Conservation (phyloP, 2,888 invertebrate genomes). For the Calliphora vomitoria region DNA sequence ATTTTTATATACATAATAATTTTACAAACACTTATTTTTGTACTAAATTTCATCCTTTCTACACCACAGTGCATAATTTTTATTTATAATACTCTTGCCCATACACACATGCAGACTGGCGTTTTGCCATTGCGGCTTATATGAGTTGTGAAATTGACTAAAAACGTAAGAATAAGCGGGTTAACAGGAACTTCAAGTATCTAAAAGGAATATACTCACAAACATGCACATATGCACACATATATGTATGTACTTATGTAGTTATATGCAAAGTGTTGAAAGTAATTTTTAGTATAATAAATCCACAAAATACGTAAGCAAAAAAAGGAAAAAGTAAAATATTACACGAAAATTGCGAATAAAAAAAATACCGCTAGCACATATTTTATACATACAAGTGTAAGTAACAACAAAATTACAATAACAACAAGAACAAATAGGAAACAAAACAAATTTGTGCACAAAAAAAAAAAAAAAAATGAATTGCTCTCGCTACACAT, state of each 20-base stretch:
- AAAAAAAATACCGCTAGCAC: constrained; percentile 21
- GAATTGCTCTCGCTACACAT: constrained; percentile 43
- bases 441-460: constrained; percentile 3
- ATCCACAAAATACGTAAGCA: constrained; percentile 65
- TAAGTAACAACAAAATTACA: constrained; percentile 46
- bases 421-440: constrained; percentile 26
- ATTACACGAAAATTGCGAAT: constrained; percentile 28
- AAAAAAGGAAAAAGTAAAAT: constrained; percentile 27
- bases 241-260: not conserved
- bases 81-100: constrained; percentile 45
- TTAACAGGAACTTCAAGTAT: constrained; percentile 67
- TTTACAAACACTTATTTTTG: no score
- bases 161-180: constrained; percentile 72
- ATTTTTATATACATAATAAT: no score
- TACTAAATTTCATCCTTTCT: no score
- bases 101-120: constrained; percentile 47
- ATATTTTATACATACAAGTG: constrained; percentile 44
- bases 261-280: constrained; percentile 69
- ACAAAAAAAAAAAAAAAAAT: no score
- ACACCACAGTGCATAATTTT: constrained; percentile 37
- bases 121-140: constrained; percentile 72
- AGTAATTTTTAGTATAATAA: constrained; percentile 76
- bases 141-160: constrained; percentile 71
- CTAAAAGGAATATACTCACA: constrained; percentile 36
- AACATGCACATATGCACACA: constrained; percentile 4